Evolutionary conservation across 92 coral and sea anemone genomes (phyloP).

Genomic region (Porites evermanni): DNA sequence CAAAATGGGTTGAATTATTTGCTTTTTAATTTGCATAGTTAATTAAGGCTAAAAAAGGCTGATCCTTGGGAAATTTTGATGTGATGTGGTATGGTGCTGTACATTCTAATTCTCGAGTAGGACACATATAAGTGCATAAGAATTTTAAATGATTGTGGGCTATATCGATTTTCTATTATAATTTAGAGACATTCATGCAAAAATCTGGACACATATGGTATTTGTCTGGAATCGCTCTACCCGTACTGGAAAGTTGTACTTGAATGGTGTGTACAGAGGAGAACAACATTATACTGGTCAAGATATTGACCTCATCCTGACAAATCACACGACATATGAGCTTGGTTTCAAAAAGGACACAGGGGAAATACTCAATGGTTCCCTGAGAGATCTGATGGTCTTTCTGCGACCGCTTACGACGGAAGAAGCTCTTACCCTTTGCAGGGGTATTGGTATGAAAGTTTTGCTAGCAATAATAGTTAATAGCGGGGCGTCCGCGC

Average conservation of each 20-base stretch:
- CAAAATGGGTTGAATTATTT: too few relatives aligned
- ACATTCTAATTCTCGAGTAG: too few relatives aligned
- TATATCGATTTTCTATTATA: neutral
- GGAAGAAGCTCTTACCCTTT: slow-evolving; percentile 31
- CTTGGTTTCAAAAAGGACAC: slow-evolving; percentile 59
- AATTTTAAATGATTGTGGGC: too few relatives aligned
- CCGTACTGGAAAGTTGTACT: slow-evolving; percentile 20
- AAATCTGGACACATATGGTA: slow-evolving; percentile 50
- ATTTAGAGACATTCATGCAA: neutral
- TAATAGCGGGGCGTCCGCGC: slow-evolving; percentile 22
- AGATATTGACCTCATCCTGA: slow-evolving; percentile 46
- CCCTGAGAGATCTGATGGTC: slow-evolving; percentile 55
- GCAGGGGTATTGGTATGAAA: slow-evolving; percentile 25
- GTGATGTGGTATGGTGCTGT: too few relatives aligned
- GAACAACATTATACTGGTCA: neutral
- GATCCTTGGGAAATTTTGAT: too few relatives aligned
- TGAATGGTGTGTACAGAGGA: slow-evolving; percentile 2
- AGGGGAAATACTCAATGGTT: slow-evolving; percentile 38
- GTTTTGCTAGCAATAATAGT: too few relatives aligned
- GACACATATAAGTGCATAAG: too few relatives aligned
- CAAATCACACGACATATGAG: slow-evolving; percentile 64
- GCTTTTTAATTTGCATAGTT: too few relatives aligned
- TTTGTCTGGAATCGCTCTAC: slow-evolving; percentile 55
- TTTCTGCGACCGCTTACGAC: slow-evolving; percentile 30
- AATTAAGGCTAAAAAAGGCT: too few relatives aligned